Conservation (phyloP, 1,140 invertebrate genomes). For the Drosophila albomicans region DNA sequence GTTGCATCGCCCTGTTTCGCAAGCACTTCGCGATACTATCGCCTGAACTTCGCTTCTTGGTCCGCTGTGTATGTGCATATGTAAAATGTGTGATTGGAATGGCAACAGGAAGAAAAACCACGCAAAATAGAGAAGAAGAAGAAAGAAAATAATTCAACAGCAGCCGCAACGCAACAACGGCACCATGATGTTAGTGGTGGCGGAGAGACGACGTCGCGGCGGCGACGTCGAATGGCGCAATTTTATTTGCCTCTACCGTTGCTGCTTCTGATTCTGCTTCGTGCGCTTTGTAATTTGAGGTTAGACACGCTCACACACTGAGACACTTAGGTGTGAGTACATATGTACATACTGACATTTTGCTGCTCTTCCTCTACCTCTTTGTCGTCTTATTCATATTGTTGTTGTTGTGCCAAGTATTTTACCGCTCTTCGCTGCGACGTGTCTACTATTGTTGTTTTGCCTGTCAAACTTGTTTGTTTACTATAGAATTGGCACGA, state of each 20-base stretch:
- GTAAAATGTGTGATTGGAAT: conserved; percentile 1
- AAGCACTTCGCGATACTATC: no score
- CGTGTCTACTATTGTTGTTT: conserved; percentile 9
- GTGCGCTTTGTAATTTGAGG: conserved; percentile 52
- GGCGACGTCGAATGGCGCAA: conserved; percentile 43
- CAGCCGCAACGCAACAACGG: conserved; percentile 7
- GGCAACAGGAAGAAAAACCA: conserved; percentile 38
- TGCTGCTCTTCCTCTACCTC: background rate
- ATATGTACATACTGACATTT: conserved; percentile 23
- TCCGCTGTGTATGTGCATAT: background rate
- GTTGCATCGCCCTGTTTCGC: no score
- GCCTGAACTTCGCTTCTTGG: no score
- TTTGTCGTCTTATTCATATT: conserved; percentile 8
- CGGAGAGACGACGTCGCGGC: conserved; percentile 18
- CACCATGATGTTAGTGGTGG: conserved; percentile 27
- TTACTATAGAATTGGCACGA: conserved; percentile 38
- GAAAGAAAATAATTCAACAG: conserved; percentile 28
- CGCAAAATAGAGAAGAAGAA: conserved; percentile 26
- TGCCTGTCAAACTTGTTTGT: conserved; percentile 67
- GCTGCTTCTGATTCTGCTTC: conserved; percentile 17
- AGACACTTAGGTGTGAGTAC: conserved; percentile 16
- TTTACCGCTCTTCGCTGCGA: conserved; percentile 19
- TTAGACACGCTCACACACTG: conserved; percentile 38
- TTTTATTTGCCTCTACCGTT: conserved; percentile 28
- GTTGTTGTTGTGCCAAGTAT: background rate